These are phyloP conservation scores for Saccostrea glomerata DNA, from an alignment of 1,140 invertebrate species.

Conservation along the genomic window DNA sequence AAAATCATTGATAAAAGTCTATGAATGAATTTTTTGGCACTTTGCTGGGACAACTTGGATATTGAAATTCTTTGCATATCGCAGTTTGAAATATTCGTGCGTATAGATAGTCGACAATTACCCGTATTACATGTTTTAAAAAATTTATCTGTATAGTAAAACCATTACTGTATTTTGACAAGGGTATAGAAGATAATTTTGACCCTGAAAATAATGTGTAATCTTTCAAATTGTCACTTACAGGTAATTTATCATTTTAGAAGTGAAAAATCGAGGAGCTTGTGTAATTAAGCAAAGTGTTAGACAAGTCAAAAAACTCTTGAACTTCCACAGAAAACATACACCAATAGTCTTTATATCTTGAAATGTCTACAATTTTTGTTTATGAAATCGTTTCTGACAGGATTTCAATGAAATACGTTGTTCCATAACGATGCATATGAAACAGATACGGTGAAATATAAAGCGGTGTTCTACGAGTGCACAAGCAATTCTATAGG, in stretches of 20 bases:
- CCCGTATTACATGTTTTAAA: conserved; percentile 1
- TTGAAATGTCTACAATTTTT: conserved; percentile 19
- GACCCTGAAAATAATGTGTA: conserved; percentile 6
- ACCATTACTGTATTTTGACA: neutral
- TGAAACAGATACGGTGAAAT: conserved; percentile 14
- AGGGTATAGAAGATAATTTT: neutral
- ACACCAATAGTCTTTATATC: neutral
- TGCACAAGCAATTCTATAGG: conserved; percentile 12
- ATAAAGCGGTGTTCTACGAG: neutral
- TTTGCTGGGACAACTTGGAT: conserved; percentile 1
- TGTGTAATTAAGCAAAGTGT: neutral
- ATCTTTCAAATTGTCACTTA: conserved; percentile 4
- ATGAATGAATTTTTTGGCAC: conserved; percentile 6
- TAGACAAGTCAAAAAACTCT: neutral
- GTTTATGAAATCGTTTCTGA: conserved; percentile 8
- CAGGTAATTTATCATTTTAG: conserved; percentile 18
- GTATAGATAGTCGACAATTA: neutral
- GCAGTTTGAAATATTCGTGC: conserved; percentile 12
- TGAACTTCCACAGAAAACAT: conserved; percentile 5
- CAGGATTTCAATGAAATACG: neutral
- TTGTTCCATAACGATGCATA: conserved; percentile 29
- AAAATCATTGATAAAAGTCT: conserved; percentile 34
- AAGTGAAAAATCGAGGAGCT: neutral
- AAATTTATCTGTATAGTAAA: neutral
- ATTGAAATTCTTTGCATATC: conserved; percentile 26